Evolutionary conservation across 2,113 vertebrate species (phyloP).

Genomic region (Corythoichthys haematopterus): DNA sequence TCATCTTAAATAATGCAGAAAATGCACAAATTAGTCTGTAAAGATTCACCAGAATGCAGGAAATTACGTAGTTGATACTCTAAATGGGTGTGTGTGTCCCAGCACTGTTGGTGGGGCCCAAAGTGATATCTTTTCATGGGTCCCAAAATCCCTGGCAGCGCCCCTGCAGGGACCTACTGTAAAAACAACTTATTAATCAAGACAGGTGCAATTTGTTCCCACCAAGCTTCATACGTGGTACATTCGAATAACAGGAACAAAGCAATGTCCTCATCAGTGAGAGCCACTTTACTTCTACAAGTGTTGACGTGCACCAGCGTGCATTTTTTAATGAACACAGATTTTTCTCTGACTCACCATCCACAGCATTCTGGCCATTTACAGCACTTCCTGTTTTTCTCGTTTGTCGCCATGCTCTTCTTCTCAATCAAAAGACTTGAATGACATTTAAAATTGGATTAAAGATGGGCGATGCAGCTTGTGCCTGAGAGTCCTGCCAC

Average conservation of each 20-base stretch:
- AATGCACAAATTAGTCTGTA: too few species aligned
- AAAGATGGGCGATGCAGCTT: slow-evolving; percentile 49
- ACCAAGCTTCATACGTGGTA: neutral
- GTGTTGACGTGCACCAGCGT: slow-evolving; percentile 19
- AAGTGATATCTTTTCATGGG: too few species aligned
- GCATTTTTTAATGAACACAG: slow-evolving; percentile 40
- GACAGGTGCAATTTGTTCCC: slow-evolving; percentile 1
- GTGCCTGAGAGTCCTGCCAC: slow-evolving; percentile 60
- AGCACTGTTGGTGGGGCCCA: too few species aligned
- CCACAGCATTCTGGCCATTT: slow-evolving; percentile 24
- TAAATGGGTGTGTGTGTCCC: too few species aligned
- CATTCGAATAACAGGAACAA: neutral
- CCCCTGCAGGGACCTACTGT: neutral
- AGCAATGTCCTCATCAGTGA: slow-evolving; percentile 14
- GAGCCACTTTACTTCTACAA: slow-evolving; percentile 12
- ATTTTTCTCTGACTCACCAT: slow-evolving; percentile 31
- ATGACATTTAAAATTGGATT: slow-evolving; percentile 47
- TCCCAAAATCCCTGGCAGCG: too few species aligned
- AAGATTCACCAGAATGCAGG: too few species aligned
- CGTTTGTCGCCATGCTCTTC: slow-evolving; percentile 4
- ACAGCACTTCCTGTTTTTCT: slow-evolving; percentile 10
- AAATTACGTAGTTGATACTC: too few species aligned
- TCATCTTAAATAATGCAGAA: too few species aligned
- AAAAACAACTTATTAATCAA: slow-evolving; percentile 12
- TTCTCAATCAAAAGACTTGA: slow-evolving; percentile 38